A percentile compares a stretch with the other conserved stretches of the same genome.
phyloP scores from a whole-genome alignment of 2,888 invertebrate genomes.

The Tachystola acroxantha region DNA sequence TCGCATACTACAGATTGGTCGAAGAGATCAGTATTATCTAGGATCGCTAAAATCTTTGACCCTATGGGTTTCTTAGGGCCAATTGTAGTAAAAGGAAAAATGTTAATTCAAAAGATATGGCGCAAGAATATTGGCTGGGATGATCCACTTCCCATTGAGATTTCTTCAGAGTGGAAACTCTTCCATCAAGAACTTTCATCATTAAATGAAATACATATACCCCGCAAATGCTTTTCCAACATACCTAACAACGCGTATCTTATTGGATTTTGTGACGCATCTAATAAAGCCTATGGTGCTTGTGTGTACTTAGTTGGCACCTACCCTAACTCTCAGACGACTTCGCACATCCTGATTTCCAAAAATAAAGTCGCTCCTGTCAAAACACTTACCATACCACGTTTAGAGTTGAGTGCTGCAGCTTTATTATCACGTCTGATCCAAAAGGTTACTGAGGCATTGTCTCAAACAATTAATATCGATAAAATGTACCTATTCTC shows the following conservation, averaged over 20 bases:
- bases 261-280: slow-evolving; percentile 10
- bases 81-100: slow-evolving; percentile 6
- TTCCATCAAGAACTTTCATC: background rate
- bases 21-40: background rate
- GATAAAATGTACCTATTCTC: slow-evolving; percentile 7
- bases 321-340: slow-evolving; percentile 2
- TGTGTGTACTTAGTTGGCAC: slow-evolving; percentile 9
- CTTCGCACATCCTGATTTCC: slow-evolving; percentile 1
- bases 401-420: slow-evolving; percentile 6
- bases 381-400: slow-evolving; percentile 1
- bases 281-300: slow-evolving; percentile 5
- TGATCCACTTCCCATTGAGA: background rate
- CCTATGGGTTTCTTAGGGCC: slow-evolving; percentile 8
- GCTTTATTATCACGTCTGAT: slow-evolving; percentile 1
- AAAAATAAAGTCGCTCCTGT: slow-evolving; percentile 9
- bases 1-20: too few species aligned
- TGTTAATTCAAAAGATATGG: too few species aligned
- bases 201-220: slow-evolving; percentile 5
- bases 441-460: background rate
- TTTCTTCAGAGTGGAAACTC: too few species aligned
- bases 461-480: slow-evolving; percentile 1
- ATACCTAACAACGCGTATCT: slow-evolving; percentile 2
- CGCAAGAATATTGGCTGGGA: slow-evolving; percentile 6
- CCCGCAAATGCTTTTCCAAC: slow-evolving; percentile 10
- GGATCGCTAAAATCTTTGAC: slow-evolving; percentile 3